These are phyloP conservation scores for Coelopa frigida DNA, from an alignment of 1,140 invertebrate genomes.

Conservation along the genomic window DNA sequence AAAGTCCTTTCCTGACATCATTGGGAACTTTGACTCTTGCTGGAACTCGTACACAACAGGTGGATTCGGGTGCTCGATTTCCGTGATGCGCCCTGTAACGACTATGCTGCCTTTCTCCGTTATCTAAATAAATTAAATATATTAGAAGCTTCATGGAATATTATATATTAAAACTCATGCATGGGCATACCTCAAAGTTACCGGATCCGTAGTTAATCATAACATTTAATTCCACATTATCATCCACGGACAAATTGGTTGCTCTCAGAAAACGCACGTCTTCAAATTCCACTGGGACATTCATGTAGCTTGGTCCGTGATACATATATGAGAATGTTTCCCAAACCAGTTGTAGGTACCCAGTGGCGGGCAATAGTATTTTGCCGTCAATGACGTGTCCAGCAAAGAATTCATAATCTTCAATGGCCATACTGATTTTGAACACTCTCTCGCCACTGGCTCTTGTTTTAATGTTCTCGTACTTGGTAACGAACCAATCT, in stretches of 20 bases:
- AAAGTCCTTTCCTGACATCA: constrained; percentile 63
- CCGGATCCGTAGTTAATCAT: constrained; percentile 77
- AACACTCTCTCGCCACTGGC: constrained; percentile 54
- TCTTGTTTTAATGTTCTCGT: constrained; percentile 41
- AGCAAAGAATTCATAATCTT: constrained; percentile 65
- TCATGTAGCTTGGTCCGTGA: constrained; percentile 58
- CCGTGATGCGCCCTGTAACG: constrained; percentile 66
- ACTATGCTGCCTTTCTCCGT: constrained; percentile 68
- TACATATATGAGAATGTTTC: constrained; percentile 72
- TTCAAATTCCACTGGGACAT: constrained; percentile 77
- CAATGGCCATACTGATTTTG: constrained; percentile 55
- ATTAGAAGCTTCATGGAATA: no score
- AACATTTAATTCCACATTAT: constrained; percentile 65
- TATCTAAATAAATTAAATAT: no score
- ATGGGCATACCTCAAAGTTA: constrained; percentile 73
- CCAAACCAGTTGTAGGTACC: constrained; percentile 80
- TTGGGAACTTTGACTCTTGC: constrained; percentile 44
- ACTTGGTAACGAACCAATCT: constrained; percentile 53
- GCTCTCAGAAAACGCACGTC: constrained; percentile 78
- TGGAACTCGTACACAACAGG: constrained; percentile 45
- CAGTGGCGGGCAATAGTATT: constrained; percentile 83
- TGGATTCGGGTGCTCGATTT: constrained; percentile 47
- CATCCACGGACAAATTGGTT: constrained; percentile 66
- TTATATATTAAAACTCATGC: not conserved
- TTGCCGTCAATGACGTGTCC: constrained; percentile 86